Conservation (phyloP, 2,797 vertebrate species). For the Sebastes elongatus region DNA sequence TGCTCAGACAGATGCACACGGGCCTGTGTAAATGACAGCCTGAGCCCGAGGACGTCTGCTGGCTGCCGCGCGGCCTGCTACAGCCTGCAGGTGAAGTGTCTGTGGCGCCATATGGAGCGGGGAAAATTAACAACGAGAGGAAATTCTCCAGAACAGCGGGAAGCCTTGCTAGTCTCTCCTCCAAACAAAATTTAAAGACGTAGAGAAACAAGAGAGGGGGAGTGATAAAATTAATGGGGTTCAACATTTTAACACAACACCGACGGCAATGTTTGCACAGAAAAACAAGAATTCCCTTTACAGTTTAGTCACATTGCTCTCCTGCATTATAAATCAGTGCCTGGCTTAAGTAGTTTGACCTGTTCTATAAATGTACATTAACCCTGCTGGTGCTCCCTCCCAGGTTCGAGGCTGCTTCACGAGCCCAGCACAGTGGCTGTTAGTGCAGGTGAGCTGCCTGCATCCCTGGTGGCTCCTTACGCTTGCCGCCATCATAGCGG, state of each 20-base stretch:
- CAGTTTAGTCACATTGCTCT: slow-evolving; percentile 90
- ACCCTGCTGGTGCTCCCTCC: slow-evolving; percentile 72
- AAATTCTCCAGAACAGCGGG: slow-evolving; percentile 97
- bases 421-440: slow-evolving; percentile 67
- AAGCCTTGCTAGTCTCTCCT: slow-evolving; percentile 87
- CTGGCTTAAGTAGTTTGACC: slow-evolving; percentile 87
- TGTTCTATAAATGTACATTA: slow-evolving; percentile 87
- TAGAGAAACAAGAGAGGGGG: slow-evolving; percentile 90
- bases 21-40: slow-evolving; percentile 97
- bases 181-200: slow-evolving; percentile 96
- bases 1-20: slow-evolving; percentile 92
- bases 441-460: slow-evolving; percentile 84
- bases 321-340: slow-evolving; percentile 89
- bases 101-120: slow-evolving; percentile 99
- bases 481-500: slow-evolving; percentile 78
- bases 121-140: slow-evolving; percentile 99
- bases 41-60: slow-evolving; percentile 96
- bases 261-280: slow-evolving; percentile 97
- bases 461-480: slow-evolving; percentile 82
- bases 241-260: slow-evolving; percentile 98
- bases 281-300: slow-evolving; percentile 87
- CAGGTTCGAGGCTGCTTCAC: slow-evolving; percentile 58
- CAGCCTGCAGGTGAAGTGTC: slow-evolving; percentile 99
- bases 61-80: slow-evolving; percentile 95
- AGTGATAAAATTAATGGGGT: slow-evolving; percentile 99